Evolutionary conservation across 2,113 vertebrate genomes (phyloP).

Genomic region (Mormyrus lacerda): DNA sequence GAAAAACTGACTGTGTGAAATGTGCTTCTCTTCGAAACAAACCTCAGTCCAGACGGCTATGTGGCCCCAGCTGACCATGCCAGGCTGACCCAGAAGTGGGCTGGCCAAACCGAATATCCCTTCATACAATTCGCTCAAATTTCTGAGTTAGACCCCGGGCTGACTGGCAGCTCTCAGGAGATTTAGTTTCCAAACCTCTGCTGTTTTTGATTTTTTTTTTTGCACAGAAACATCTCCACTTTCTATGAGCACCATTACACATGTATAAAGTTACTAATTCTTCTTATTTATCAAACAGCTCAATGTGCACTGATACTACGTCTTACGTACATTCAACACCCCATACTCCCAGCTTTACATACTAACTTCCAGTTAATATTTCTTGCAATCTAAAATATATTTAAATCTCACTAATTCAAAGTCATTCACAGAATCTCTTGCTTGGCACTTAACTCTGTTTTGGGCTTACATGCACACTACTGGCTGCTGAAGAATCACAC

Average conservation of each 20-base stretch:
- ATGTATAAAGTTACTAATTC: background rate
- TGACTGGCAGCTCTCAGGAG: background rate
- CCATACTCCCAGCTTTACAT: background rate
- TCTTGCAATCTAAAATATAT: background rate
- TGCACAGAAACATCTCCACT: background rate
- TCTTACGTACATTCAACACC: background rate
- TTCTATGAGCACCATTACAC: background rate
- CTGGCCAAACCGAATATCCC: background rate
- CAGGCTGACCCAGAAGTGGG: background rate
- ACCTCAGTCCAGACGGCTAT: background rate
- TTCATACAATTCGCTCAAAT: background rate
- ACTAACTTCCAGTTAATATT: background rate
- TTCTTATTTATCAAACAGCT: background rate
- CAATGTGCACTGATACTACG: background rate
- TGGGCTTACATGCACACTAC: background rate
- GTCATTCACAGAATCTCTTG: background rate
- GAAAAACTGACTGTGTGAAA: background rate
- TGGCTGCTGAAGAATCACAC: background rate
- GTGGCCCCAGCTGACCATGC: background rate
- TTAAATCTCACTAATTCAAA: background rate
- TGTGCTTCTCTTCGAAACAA: background rate
- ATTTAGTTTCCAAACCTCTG: background rate
- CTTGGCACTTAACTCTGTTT: background rate
- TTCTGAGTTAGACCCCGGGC: background rate
- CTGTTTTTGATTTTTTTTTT: background rate